Evolutionary conservation across 23 tunicate species (phyloP), one percentile per base, ranked within the genome.

Genomic region (Oikopleura albicans): DNA sequence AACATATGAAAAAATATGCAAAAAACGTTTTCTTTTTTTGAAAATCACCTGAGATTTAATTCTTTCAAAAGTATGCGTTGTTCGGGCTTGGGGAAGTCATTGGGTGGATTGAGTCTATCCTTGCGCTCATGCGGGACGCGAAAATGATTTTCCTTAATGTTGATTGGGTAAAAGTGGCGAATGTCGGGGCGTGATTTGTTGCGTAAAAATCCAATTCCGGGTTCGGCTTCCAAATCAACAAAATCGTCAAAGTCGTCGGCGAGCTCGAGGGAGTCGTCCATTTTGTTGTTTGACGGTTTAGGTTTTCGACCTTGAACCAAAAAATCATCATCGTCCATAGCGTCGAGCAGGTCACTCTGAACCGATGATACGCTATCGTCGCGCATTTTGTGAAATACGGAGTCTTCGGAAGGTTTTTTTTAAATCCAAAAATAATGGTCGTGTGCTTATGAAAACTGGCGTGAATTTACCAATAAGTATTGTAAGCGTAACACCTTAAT

Each of bases 151-250:
- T 71, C 79, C 35, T 71, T 71, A 37, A 71, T 16, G 4, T 16
- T 31, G 31, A 71, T 12, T 31, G 27, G 34, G 37, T 71, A 4
- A 31, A 71, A 71, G 37, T 71, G 2, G 37, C 79, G 33, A 31
- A 71, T 31, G 4, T 16, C 2, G 4, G 79, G 79, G 4, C 35
- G 27, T 16, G 36, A 16, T 29, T 71, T 71, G 37, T 71, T 71
- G 4, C 35, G 28, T 31, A 71, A 71, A 29, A 71, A 71, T 12
- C 79, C 79, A 71, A 71, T 31, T 71, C 79, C 79, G 4, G 79
- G 79, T 71, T 71, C 79, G 31, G 79, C 33, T 71, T 71, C 79
- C 79, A 71, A 71, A 71, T 71, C 79, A 31, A 71, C 79, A 71
- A 71, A 71, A 71, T 71, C 79, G 37, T 71, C 79, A 71, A 71